A percentile compares a stretch with the other conserved stretches of the same genome.
Evolutionary conservation across 2,888 invertebrate genomes (phyloP).

Genomic region (Nematopogon swammerdamellus): DNA sequence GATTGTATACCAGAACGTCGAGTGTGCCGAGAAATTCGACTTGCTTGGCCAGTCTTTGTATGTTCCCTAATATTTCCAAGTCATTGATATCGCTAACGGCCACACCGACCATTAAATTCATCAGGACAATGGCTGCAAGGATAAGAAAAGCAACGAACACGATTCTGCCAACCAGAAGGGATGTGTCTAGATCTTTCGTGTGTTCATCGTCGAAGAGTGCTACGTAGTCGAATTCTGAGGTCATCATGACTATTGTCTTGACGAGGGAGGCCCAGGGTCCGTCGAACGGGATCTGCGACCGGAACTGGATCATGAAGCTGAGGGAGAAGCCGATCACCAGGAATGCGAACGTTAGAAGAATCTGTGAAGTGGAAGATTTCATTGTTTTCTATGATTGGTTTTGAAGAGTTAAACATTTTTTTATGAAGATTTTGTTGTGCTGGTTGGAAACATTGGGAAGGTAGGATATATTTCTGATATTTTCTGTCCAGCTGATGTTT

Average conservation of each 20-base stretch:
- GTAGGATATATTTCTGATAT: no score
- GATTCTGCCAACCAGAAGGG: constrained; percentile 38
- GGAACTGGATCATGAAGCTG: constrained; percentile 56
- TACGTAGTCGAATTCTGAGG: constrained; percentile 55
- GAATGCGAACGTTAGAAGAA: constrained; percentile 43
- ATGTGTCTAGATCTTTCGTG: constrained; percentile 31
- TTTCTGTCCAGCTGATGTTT: no score
- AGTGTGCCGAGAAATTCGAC: constrained; percentile 23
- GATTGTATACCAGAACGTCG: constrained; percentile 32
- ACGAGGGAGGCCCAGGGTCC: constrained; percentile 50
- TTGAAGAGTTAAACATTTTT: no score
- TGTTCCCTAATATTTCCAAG: constrained; percentile 27
- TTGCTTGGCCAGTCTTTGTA: constrained; percentile 27
- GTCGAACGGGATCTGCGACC: constrained; percentile 43
- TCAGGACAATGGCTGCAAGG: constrained; percentile 28
- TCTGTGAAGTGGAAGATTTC: no score
- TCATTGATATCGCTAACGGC: constrained; percentile 32
- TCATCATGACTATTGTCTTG: constrained; percentile 60
- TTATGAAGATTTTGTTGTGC: no score
- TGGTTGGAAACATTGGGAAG: no score
- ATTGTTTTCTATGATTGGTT: no score
- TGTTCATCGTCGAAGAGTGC: constrained; percentile 45
- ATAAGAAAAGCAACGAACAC: constrained; percentile 28
- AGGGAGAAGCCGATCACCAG: constrained; percentile 54
- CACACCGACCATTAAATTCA: constrained; percentile 33